These are phyloP conservation scores for Hozukius guyotensis DNA, from an alignment of 2,797 vertebrate genomes.

Conservation along the genomic window DNA sequence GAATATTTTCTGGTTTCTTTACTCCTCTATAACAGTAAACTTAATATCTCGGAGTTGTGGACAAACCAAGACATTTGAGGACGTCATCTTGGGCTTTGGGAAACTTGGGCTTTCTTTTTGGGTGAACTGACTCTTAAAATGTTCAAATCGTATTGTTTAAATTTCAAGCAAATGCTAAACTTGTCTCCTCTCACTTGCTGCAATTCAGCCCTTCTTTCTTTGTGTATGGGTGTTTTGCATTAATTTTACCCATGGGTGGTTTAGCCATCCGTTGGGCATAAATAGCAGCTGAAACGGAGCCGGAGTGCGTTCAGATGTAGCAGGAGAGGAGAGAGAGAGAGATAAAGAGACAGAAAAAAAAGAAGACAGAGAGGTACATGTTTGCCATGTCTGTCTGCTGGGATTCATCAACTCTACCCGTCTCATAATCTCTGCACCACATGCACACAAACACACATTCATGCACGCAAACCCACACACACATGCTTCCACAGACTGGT, in stretches of 20 bases:
- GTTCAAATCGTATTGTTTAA: background rate
- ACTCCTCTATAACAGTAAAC: too few species aligned
- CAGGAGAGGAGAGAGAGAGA: constrained; percentile 5
- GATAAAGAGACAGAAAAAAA: background rate
- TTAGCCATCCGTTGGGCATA: constrained; percentile 30
- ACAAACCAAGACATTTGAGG: too few species aligned
- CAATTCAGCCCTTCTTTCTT: constrained; percentile 15
- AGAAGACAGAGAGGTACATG: constrained; percentile 48
- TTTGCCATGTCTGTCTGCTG: constrained; percentile 64
- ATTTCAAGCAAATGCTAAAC: background rate
- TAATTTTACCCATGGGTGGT: constrained; percentile 53
- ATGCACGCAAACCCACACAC: constrained; percentile 5
- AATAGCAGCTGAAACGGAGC: constrained; percentile 52
- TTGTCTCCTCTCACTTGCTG: background rate
- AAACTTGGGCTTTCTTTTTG: background rate
- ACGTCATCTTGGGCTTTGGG: too few species aligned
- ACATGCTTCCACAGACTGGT: constrained; percentile 49
- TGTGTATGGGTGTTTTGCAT: constrained; percentile 46
- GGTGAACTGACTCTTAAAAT: background rate
- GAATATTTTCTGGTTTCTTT: too few species aligned
- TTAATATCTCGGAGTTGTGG: too few species aligned
- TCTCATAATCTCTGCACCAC: constrained; percentile 53
- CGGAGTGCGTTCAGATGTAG: constrained; percentile 38
- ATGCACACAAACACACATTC: constrained; percentile 18
- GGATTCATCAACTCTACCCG: constrained; percentile 60